Evolutionary conservation across 2,113 vertebrate genomes (phyloP), one percentile per base, ranked within the genome.

Genomic region (Pluvianellus socialis): DNA sequence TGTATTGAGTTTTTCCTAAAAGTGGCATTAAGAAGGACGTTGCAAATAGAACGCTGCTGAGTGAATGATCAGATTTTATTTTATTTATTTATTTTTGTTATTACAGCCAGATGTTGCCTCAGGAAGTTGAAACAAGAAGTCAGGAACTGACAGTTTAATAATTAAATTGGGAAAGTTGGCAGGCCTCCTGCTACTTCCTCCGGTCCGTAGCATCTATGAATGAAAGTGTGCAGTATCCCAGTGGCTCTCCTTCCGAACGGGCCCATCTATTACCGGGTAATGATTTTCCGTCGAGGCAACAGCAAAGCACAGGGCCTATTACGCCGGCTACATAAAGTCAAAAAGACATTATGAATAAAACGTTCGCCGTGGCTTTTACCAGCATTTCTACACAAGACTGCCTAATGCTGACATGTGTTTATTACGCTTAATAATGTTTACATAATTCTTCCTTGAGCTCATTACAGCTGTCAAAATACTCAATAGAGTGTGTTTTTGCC

Each of bases 371-470:
- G 74, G 92, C 97, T 98, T 98, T 97, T 96, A 97, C 96, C 97
- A 97, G 82, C 94, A 90, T 90, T 97, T 96, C 97, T 94, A 95
- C 87, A 97, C 94, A 92, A 97, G 97, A 93, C 85, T 96, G 98
- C 94, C 92, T 98, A 96, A 96, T 73, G 90, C 97, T 86, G 97
- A 97, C 97, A 92, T 83, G 96, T 96, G 97, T 98, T 98, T 98
- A 98, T 98, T 98, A 95, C 96, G 96, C 97, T 98, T 98, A 98
- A 98, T 98, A 98, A 97, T 97, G 97, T 98, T 98, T 98, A 97
- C 93, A 96, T 97, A 98, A 98, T 94, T 98, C 96, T 97, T 98
- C 95, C 96, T 95, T 70, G 95, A 61, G 88, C 97, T 98, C 97
- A 97, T 98, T 98, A 97, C 47, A 72, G 94, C 96, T 98, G 97